Base-by-base conservation (phyloP, 2,888 invertebrate species). In the Eupithecia subumbrata region DNA sequence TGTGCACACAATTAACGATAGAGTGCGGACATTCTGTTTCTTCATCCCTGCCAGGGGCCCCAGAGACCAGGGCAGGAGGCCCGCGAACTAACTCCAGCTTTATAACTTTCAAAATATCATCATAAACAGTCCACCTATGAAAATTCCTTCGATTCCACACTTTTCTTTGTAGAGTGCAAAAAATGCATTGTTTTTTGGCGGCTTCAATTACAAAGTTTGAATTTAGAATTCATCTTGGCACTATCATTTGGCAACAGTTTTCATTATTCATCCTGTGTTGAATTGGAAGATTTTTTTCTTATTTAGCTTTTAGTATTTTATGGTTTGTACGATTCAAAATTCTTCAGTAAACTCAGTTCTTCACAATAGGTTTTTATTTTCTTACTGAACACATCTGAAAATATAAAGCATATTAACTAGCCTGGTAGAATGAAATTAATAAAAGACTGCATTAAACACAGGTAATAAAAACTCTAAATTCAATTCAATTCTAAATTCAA, bases 11-110 rank as follows among this genome's bases (percentile, higher is more conserved):
- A 99, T 99, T 96, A 99, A 97, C 90, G 99, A 99, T 96, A 99
- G 96, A 95, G 99, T 99, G 96, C 99, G 98, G 95, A 99, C 99
- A 98, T 99, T 99, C 97, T 99, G 99, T 96, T 99, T 99, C 98
- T 99, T 99, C 99, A 99, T 99, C 90, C 93, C 94, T 94, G 91
- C 93, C 92, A 84, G 92, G 88, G 90, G 86, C 84, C 86, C 88
- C 86, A 88, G 90, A 90, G 89, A 87, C 75, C 85, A 89, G 92
- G 92, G 92, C 84, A 72, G 86, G 85, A 83, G 88, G 90, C 92
- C 92, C 91, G 79, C 79, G 80, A 81, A 78, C 81, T 81, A 80
- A 80, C 82, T 77, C 83, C 85, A 84, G 85, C 84, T 83, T 85
- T 81, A 86, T 80, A 83, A 82, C 83, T 86, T 84, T 88, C 88